Percentiles rank a stretch among this genome's conserved stretches.
phyloP scores from a whole-genome alignment of 1,140 invertebrate genomes.

The Drosophila ananassae region DNA sequence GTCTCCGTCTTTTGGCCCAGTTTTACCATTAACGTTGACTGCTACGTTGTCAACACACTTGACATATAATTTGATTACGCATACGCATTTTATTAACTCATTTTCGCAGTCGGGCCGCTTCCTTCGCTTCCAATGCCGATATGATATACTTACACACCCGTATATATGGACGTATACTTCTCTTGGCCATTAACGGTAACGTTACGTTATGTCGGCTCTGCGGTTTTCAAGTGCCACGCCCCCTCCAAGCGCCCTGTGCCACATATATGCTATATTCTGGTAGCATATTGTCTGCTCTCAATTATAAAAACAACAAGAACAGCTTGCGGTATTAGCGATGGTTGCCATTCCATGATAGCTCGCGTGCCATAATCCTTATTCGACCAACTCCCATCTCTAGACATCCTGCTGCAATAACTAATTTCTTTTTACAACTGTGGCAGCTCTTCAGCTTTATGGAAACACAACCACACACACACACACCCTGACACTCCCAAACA shows the following conservation, averaged over 20 bases:
- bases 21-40: constrained; percentile 69
- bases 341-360: neutral
- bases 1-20: neutral
- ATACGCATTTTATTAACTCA: constrained; percentile 83
- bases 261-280: neutral
- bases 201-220: constrained; percentile 44
- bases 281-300: constrained; percentile 18
- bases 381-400: neutral
- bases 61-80: constrained; percentile 82
- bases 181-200: constrained; percentile 63
- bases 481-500: neutral
- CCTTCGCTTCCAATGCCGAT: constrained; percentile 59
- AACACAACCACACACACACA: constrained; percentile 28
- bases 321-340: neutral
- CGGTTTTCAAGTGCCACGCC: constrained; percentile 39
- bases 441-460: constrained; percentile 71
- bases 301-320: constrained; percentile 23
- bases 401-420: constrained; percentile 54
- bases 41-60: constrained; percentile 81
- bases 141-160: constrained; percentile 64
- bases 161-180: neutral
- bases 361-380: neutral
- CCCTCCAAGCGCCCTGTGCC: neutral
- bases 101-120: constrained; percentile 53
- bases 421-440: constrained; percentile 79